phyloP scores from a whole-genome alignment of 2,797 vertebrate genomes.

The Epinephelus malabaricus region DNA sequence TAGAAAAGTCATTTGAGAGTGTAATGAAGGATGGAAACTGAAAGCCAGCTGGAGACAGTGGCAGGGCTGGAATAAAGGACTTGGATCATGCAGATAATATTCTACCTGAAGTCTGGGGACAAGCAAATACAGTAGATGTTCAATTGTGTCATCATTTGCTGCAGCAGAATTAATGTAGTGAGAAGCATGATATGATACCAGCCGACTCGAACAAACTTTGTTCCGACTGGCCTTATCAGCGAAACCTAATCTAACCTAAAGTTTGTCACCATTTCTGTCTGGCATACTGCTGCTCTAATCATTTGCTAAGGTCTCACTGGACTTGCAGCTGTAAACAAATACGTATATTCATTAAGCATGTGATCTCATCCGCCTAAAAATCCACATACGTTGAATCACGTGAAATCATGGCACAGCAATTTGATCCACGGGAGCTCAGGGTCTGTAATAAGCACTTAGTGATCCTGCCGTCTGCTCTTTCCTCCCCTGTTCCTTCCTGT shows the following conservation, averaged over 20 bases:
- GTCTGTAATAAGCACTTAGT: slow-evolving; percentile 39
- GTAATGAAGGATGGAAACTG: background rate
- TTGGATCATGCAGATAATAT: slow-evolving; percentile 1
- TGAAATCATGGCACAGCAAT: background rate
- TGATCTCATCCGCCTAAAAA: slow-evolving; percentile 8
- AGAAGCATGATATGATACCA: slow-evolving; percentile 35
- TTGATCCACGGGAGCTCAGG: slow-evolving; percentile 11
- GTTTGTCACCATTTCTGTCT: slow-evolving; percentile 37
- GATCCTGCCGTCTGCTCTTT: slow-evolving; percentile 29
- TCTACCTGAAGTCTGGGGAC: slow-evolving; percentile 22
- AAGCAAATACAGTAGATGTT: background rate
- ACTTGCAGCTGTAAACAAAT: background rate
- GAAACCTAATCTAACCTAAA: slow-evolving; percentile 37
- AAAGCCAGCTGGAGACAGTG: background rate
- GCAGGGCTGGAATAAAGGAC: background rate
- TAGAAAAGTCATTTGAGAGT: background rate
- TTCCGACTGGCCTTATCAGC: slow-evolving; percentile 34
- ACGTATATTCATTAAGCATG: background rate
- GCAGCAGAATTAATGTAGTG: slow-evolving; percentile 26
- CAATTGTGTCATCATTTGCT: slow-evolving; percentile 28
- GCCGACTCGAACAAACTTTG: slow-evolving; percentile 34
- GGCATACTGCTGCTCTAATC: background rate
- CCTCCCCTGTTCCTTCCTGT: slow-evolving; percentile 52
- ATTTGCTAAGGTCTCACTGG: background rate
- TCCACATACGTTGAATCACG: background rate